Base-by-base conservation (phyloP, 2,888 invertebrate genomes). In the Drosophila mercatorum region DNA sequence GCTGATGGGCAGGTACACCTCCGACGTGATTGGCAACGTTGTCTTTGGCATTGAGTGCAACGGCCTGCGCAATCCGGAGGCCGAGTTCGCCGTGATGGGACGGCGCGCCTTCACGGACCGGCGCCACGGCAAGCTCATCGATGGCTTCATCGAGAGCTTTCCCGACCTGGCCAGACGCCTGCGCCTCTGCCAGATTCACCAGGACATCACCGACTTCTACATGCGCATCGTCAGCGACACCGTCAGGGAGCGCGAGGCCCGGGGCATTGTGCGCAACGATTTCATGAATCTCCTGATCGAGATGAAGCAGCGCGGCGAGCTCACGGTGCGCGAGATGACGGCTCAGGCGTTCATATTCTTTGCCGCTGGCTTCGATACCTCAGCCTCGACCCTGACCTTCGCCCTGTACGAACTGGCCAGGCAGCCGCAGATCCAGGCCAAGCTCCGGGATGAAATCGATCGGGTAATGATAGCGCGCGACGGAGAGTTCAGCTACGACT, bases 301-400 rank as follows among this genome's bases (percentile, higher is more conserved):
- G 43, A 79, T 92, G 78, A 92, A 92, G 70, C 66, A 68, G 5
- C 86, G 75, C 12, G 79, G 74, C 0, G 75, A 80, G 31, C 78
- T 91, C 0, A 47, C 93, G 0, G 80, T 94, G 10, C 90, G 93
- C 3, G 84, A 94, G 44, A 82, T 95, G 4, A 91, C 93, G 0
- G 93, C 94, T 0, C 94, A 95, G 61, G 93, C 94, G 5, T 92
- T 94, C 17, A 89, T 94, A 5, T 94, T 95, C 73, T 93, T 94
- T 75, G 78, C 90, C 1, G 94, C 94, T 26, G 94, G 94, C 7
- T 94, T 93, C 47, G 94, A 94, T 80, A 94, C 94, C 0, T 94
- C 94, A 0, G 91, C 93, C 2, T 91, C 93, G 1, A 92, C 93
- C 0, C 83, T 94, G 72, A 91, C 92, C 31, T 94, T 93, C 72